Base-by-base conservation (phyloP, 2,888 invertebrate genomes). In the Nowickia ferox region DNA sequence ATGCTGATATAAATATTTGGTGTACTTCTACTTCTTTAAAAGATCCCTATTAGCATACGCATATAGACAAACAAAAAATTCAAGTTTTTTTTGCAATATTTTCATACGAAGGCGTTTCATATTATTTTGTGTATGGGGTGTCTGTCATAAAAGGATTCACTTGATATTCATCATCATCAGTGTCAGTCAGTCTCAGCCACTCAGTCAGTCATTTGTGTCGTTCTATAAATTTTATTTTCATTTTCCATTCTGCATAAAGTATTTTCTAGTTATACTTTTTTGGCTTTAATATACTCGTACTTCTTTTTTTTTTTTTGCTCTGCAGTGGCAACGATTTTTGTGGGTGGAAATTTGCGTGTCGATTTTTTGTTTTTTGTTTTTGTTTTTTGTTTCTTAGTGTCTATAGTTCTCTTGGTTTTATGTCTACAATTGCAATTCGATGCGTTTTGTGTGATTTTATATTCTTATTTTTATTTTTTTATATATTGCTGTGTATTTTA, bases 161-260 rank as follows among this genome's bases (percentile, higher is more conserved):
- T 92, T 92, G 91, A 92, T 92, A 92, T 92, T 91, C 92, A 92
- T 92, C 92, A 92, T 90, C 92, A 90, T 92, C 92, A 91, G 89
- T 91, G 90, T 90, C 90, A 91, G 91, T 90, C 90, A 90, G 89
- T 88, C 88, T 89, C 68, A 77, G 84, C 79, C 81, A 74, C 61
- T 78, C 79, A 84, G 71, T 77, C 84, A 80, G 71, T 76, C 59
- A 59, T 81, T 55, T 71, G 44, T 53, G 78, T 84, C 66, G 68
- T 65, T 72, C 44, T 66, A 55, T 51, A 80, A 68, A 80, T 72
- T 77, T 72, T n/a, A 66, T 83, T 72, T 30, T 38, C 71, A 53
- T 65, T 77, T 79, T 77, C 17, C 57, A 77, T 17, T 84, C 38
- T 13, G 11, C 53, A 55, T 40, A 77, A 59, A 59, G 19, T 40